Percentiles rank a stretch among this genome's conserved stretches.
Evolutionary conservation across 2,888 invertebrate species (phyloP).

Genomic region (Oxystoma pomonae): DNA sequence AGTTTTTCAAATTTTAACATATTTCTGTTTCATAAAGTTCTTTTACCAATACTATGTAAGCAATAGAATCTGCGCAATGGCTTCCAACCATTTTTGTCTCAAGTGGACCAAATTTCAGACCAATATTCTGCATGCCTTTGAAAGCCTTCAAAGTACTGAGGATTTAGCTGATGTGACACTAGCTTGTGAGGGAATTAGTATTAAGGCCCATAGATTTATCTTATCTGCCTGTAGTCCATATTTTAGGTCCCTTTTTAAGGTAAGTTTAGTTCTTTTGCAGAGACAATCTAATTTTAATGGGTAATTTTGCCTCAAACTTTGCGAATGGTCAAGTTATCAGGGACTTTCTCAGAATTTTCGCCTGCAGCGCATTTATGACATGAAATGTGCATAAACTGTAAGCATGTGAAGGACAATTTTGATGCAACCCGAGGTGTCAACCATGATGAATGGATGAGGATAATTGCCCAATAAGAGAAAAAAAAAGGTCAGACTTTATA

Average conservation of each 20-base stretch:
- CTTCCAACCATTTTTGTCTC: conserved; percentile 64
- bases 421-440: too few species aligned
- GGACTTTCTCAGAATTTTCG: too few species aligned
- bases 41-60: not conserved
- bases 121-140: conserved; percentile 65
- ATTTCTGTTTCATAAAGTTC: not conserved
- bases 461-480: too few species aligned
- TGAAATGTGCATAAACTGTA: too few species aligned
- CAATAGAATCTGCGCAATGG: not conserved
- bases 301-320: too few species aligned
- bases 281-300: too few species aligned
- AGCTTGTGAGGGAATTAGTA: conserved; percentile 66
- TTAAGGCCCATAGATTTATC: conserved; percentile 72
- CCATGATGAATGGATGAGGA: too few species aligned
- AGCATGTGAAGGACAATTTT: too few species aligned
- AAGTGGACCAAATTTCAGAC: conserved; percentile 73
- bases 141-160: conserved; percentile 64
- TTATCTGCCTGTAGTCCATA: conserved; percentile 72
- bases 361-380: too few species aligned
- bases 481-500: too few species aligned
- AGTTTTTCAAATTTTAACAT: not conserved
- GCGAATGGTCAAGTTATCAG: too few species aligned
- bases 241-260: conserved; percentile 71
- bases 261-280: too few species aligned
- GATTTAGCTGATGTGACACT: conserved; percentile 70